Evolutionary conservation across 1,140 invertebrate species (phyloP).

Genomic region (Alviniconcha marisindica): DNA sequence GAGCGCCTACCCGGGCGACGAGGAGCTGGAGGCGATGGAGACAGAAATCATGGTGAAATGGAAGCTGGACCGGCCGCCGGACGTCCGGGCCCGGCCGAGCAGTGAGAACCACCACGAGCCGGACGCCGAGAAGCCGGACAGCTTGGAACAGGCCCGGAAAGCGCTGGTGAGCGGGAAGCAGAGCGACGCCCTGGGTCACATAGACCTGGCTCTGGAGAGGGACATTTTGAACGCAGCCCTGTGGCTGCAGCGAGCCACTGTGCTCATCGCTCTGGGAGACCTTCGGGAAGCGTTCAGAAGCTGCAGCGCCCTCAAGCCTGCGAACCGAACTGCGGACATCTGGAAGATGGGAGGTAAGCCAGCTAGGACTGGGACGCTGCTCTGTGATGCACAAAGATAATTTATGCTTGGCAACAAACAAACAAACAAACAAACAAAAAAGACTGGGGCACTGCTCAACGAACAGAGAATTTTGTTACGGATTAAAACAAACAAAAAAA

Average conservation of each 20-base stretch:
- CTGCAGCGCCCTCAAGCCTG: slow-evolving; percentile 36
- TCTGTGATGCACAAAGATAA: no score
- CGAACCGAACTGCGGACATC: slow-evolving; percentile 36
- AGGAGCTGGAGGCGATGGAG: slow-evolving; percentile 52
- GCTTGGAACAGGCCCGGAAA: background rate
- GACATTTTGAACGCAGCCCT: slow-evolving; percentile 48
- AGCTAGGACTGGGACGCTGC: no score
- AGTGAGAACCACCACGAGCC: background rate
- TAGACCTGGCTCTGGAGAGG: slow-evolving; percentile 34
- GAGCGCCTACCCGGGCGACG: slow-evolving; percentile 57
- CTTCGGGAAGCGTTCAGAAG: slow-evolving; percentile 50
- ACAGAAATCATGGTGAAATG: slow-evolving; percentile 53
- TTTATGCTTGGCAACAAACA: no score
- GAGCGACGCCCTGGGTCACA: slow-evolving; percentile 21
- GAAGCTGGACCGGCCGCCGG: slow-evolving; percentile 50
- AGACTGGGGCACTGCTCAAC: no score
- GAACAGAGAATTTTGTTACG: no score
- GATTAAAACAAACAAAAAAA: no score
- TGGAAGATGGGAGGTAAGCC: slow-evolving; percentile 63
- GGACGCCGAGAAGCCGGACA: background rate
- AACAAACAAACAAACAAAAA: no score
- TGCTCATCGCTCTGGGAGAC: slow-evolving; percentile 44
- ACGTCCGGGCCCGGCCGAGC: slow-evolving; percentile 6
- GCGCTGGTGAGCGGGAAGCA: slow-evolving; percentile 25
- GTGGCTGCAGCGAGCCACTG: slow-evolving; percentile 46